Conservation (phyloP, 2,888 invertebrate genomes). For the Ernsta delagoae region DNA sequence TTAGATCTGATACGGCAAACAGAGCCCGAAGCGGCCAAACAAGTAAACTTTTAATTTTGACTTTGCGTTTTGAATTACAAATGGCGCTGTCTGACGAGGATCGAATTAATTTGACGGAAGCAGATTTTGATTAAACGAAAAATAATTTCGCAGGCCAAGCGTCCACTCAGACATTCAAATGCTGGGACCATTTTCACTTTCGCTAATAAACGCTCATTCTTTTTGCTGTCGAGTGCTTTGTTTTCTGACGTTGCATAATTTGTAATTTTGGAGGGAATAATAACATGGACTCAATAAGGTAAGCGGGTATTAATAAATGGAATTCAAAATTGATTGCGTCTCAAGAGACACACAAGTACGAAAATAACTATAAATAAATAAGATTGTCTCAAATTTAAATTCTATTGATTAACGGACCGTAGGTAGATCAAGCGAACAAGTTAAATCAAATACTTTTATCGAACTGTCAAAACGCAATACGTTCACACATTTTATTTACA, state of each 20-base stretch:
- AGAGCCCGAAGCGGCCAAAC: slow-evolving; percentile 38
- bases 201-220: slow-evolving; percentile 35
- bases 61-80: slow-evolving; percentile 69
- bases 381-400: no score
- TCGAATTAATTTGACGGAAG: slow-evolving; percentile 69
- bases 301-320: no score
- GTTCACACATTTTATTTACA: no score
- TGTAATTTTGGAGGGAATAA: not conserved
- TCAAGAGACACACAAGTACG: no score
- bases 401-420: no score
- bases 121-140: slow-evolving; percentile 65
- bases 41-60: slow-evolving; percentile 55
- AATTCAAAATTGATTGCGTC: no score
- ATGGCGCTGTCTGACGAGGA: slow-evolving; percentile 56
- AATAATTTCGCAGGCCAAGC: slow-evolving; percentile 53
- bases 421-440: no score
- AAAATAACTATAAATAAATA: no score
- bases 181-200: slow-evolving; percentile 46
- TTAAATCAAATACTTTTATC: no score
- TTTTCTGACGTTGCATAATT: slow-evolving; percentile 8
- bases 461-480: no score
- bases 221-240: slow-evolving; percentile 20
- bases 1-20: not conserved
- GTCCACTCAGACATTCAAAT: slow-evolving; percentile 61
- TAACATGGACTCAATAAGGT: not conserved